phyloP scores from a whole-genome alignment of 2,797 vertebrate genomes.

The Eupleurogrammus muticus region DNA sequence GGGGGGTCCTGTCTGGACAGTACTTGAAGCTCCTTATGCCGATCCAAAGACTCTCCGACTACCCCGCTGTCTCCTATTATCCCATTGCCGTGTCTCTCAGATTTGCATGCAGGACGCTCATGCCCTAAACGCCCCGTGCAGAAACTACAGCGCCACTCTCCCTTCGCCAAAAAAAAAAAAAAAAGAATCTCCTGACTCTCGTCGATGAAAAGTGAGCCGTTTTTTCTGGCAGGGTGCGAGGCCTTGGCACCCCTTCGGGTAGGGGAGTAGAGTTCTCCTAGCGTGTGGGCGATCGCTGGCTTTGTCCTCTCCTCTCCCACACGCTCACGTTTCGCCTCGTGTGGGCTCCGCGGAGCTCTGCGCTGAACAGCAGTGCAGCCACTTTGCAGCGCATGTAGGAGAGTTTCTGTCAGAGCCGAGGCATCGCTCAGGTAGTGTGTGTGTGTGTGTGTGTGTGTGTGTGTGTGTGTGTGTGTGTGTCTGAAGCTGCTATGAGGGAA shows the following conservation, averaged over 20 bases:
- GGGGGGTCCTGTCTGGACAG: constrained; percentile 69
- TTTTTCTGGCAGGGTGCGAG: constrained; percentile 73
- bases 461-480: too few relatives aligned
- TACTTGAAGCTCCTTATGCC: constrained; percentile 66
- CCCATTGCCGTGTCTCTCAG: constrained; percentile 66
- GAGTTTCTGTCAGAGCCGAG: constrained; percentile 49
- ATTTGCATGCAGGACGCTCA: constrained; percentile 66
- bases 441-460: constrained; percentile 10
- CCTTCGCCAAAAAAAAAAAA: constrained; percentile 71
- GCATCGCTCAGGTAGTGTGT: constrained; percentile 38
- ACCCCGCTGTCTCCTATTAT: constrained; percentile 67
- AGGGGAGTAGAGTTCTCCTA: constrained; percentile 70
- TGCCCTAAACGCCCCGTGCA: constrained; percentile 67
- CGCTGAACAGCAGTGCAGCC: constrained; percentile 54
- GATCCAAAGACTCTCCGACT: constrained; percentile 67
- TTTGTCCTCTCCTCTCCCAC: constrained; percentile 79
- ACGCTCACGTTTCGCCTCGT: constrained; percentile 70
- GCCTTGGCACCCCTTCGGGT: constrained; percentile 76
- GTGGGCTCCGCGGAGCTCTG: constrained; percentile 69
- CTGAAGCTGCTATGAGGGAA: constrained; percentile 61
- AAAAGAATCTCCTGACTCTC: constrained; percentile 68
- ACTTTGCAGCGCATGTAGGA: constrained; percentile 56
- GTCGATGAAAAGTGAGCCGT: constrained; percentile 74
- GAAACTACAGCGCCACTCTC: constrained; percentile 69
- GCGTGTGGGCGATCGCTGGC: constrained; percentile 72